Percentiles rank a stretch among this genome's conserved stretches.
Evolutionary conservation across 1,140 invertebrate species (phyloP).

Genomic region (Ips typographus): DNA sequence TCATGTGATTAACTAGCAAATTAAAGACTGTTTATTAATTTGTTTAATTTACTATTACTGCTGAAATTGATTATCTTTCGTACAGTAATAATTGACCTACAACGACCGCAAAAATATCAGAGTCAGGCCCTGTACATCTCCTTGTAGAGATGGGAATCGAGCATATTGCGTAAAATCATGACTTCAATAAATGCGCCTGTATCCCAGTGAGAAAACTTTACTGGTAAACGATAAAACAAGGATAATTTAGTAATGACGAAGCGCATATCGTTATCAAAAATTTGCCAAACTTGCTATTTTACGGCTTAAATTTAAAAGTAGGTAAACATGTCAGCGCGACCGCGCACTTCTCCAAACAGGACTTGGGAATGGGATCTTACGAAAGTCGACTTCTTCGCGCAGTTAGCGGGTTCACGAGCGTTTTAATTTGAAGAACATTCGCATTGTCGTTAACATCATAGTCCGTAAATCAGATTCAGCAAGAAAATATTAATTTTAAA

Average conservation of each 20-base stretch:
- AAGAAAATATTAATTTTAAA: too few relatives aligned
- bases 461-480: too few relatives aligned
- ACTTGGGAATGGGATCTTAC: conserved; percentile 31
- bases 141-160: conserved; percentile 29
- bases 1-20: too few relatives aligned
- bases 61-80: too few relatives aligned
- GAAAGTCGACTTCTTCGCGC: conserved; percentile 17
- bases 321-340: conserved; percentile 27
- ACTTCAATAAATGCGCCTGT: conserved; percentile 19
- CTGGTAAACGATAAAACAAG: too few relatives aligned
- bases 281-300: conserved; percentile 8
- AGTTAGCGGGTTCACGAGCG: not conserved
- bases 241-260: not conserved
- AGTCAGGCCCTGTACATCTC: conserved; percentile 16
- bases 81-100: too few relatives aligned
- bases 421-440: not conserved
- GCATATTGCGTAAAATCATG: conserved; percentile 26
- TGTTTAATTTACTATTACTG: too few relatives aligned
- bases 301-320: conserved; percentile 23
- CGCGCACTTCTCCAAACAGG: conserved; percentile 27
- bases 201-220: conserved; percentile 11
- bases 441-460: not conserved
- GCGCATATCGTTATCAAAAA: conserved; percentile 2
- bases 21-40: too few relatives aligned
- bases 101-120: not conserved